Base-by-base conservation (phyloP, 2,113 vertebrate species). In the Phoxinus phoxinus region DNA sequence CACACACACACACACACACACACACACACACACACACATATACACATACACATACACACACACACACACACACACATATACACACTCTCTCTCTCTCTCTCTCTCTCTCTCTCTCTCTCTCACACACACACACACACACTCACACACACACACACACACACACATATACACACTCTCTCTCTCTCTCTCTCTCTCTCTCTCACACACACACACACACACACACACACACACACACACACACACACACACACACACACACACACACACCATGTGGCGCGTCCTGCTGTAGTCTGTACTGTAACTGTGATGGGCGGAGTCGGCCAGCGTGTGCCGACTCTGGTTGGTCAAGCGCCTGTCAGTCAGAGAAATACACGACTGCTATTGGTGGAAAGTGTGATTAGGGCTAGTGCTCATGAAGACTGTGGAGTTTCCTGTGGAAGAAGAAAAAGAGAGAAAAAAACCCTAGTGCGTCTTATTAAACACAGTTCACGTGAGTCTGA, bases 391-490 rank as follows among this genome's bases (percentile, higher is more conserved):
- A 81, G 80, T 81, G 27, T 35, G 80, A 23, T 27, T 48, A 23
- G 25, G 79, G 25, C 32, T 9, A 81, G 37, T 32, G 7, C 59
- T 65, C 79, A 13, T 7, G 59, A 65, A 48, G 79, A 9, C 41
- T 32, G 79, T 48, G 1, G 80, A 81, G 80, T 81, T 81, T 81
- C 80, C 80, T 69, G 80, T 81, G 74, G 53, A 74, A 74, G 74
- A 76, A 69, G 30, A 69, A 32, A 21, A 56, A 56, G 19, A 53
- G 19, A 56, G 10, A 41, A 58, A 63, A 80, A 65, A 69, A 32
- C 2, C 35, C 61, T 13, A 21, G 48, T 27, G 73, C n/a, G 7
- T 76, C 46, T 81, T 23, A 67, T 51, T 67, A 69, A 81, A 51
- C 44, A 37, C 9, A 19, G 78, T 69, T 69, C 44, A 35, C 2